These are phyloP conservation scores for Trididemnum clinides DNA, from an alignment of 23 tunicate genomes.

Conservation along the genomic window DNA sequence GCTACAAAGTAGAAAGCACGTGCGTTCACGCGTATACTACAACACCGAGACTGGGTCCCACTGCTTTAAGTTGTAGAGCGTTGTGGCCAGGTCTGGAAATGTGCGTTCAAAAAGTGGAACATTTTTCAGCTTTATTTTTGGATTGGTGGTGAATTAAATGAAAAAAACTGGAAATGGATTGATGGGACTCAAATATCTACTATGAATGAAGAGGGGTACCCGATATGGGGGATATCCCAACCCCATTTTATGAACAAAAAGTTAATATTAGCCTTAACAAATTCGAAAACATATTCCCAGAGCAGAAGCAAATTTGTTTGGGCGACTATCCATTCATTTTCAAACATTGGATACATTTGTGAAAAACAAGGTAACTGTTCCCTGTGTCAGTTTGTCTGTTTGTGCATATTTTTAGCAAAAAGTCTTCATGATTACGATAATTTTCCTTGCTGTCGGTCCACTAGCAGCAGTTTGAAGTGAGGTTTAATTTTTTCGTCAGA, in stretches of 20 bases:
- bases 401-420: too few species aligned
- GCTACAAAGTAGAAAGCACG: too few species aligned
- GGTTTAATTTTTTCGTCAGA: too few species aligned
- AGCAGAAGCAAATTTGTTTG: neutral
- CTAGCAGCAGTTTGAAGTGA: too few species aligned
- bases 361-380: neutral
- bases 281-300: neutral
- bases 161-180: neutral
- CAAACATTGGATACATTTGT: neutral
- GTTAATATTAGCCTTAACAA: neutral
- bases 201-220: neutral
- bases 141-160: neutral
- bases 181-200: neutral
- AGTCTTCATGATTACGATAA: too few species aligned
- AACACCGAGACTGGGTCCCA: too few species aligned
- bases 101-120: too few species aligned
- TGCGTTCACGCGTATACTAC: too few species aligned
- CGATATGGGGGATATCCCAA: neutral
- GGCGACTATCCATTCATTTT: neutral
- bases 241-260: neutral
- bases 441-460: too few species aligned
- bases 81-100: too few species aligned
- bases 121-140: neutral
- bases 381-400: too few species aligned
- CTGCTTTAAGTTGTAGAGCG: too few species aligned